Conservation (phyloP, 2,888 invertebrate genomes). For the Tridacna crocea region DNA sequence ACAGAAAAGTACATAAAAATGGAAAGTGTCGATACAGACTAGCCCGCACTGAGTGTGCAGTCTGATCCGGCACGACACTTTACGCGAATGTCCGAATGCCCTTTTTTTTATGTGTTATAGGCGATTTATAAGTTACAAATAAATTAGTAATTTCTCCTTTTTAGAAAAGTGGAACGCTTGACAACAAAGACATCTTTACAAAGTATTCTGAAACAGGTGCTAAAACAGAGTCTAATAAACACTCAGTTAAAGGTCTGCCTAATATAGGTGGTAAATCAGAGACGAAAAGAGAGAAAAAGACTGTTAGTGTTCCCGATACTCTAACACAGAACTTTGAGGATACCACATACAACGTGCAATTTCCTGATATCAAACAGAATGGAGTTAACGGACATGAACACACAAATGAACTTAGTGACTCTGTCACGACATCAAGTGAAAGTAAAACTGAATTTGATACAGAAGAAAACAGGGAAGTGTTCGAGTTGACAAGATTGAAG, state of each 20-base stretch:
- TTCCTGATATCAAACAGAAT: slow-evolving; percentile 44
- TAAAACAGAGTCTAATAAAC: slow-evolving; percentile 48
- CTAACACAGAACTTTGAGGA: background rate
- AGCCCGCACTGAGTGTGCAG: no score
- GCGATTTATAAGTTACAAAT: no score
- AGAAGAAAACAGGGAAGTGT: slow-evolving; percentile 48
- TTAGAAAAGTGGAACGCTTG: slow-evolving; percentile 34
- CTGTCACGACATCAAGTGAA: slow-evolving; percentile 17
- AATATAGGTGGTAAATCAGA: slow-evolving; percentile 21
- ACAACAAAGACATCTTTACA: slow-evolving; percentile 62
- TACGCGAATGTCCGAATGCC: no score
- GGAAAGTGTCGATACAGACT: no score
- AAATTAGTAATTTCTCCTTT: background rate
- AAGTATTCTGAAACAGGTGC: slow-evolving; percentile 75
- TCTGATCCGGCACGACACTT: no score
- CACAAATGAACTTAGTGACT: background rate
- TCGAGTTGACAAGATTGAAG: slow-evolving; percentile 56
- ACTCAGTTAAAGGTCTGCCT: slow-evolving; percentile 37
- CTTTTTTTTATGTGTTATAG: no score
- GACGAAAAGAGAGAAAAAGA: background rate
- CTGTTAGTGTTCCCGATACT: background rate
- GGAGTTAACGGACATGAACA: slow-evolving; percentile 8
- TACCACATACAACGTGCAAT: slow-evolving; percentile 30
- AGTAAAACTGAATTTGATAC: slow-evolving; percentile 10
- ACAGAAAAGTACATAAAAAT: no score